Evolutionary conservation across 1,140 invertebrate species (phyloP).

Genomic region (Adoxophyes honmai): DNA sequence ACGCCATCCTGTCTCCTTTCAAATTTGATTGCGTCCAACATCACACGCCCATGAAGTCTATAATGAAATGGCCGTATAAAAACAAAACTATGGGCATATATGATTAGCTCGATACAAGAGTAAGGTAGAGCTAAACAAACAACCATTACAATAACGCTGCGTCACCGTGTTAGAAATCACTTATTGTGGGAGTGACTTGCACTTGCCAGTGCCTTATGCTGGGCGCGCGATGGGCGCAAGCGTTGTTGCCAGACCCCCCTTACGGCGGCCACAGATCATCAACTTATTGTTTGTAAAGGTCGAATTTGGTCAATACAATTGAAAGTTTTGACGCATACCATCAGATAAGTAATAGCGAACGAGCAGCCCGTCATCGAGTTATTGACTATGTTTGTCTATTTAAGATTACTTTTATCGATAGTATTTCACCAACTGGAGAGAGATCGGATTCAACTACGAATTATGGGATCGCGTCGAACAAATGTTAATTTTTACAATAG

Average conservation of each 20-base stretch:
- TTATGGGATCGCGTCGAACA: no score
- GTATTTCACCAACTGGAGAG: no score
- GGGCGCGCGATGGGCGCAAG: not conserved
- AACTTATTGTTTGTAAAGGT: constrained; percentile 15
- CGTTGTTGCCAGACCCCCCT: constrained; percentile 6
- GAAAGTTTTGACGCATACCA: constrained; percentile 14
- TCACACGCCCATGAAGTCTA: constrained; percentile 72
- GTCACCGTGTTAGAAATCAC: constrained; percentile 72
- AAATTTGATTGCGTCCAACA: constrained; percentile 71
- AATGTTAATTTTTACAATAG: no score
- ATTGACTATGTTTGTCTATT: not conserved
- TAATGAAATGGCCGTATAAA: constrained; percentile 72
- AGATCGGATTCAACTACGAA: no score
- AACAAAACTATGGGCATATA: constrained; percentile 75
- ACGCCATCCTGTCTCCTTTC: constrained; percentile 66
- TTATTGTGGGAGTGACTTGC: constrained; percentile 73
- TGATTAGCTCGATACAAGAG: constrained; percentile 74
- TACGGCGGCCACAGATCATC: constrained; percentile 7
- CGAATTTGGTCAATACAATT: constrained; percentile 15
- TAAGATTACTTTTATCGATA: not conserved
- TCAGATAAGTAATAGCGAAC: constrained; percentile 1
- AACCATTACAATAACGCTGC: constrained; percentile 66
- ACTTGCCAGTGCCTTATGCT: constrained; percentile 55
- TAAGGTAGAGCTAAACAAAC: constrained; percentile 76
- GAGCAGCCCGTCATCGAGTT: not conserved